Percentiles rank a stretch among this genome's conserved stretches.
Evolutionary conservation across 1,140 invertebrate genomes (phyloP).

Genomic region (Pachyrhynchus sulphureomaculatus): DNA sequence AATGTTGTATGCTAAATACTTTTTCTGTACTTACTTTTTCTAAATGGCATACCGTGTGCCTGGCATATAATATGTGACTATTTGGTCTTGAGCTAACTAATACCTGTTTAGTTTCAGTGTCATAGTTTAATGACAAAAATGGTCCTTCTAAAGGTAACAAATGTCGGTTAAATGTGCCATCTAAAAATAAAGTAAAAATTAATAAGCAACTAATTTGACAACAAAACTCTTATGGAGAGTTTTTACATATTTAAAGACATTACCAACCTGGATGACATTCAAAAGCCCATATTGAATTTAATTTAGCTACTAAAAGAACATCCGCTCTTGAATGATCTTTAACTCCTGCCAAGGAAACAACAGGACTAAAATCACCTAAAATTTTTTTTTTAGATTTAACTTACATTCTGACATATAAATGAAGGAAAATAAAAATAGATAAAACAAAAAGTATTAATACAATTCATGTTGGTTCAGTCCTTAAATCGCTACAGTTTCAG

Average conservation of each 20-base stretch:
- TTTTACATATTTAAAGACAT: too few relatives aligned
- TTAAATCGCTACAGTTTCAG: too few relatives aligned
- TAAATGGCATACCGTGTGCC: slow-evolving; percentile 62
- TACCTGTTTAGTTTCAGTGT: slow-evolving; percentile 62
- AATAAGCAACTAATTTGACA: too few relatives aligned
- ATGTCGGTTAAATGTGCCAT: slow-evolving; percentile 50
- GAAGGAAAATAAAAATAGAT: too few relatives aligned
- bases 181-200: slow-evolving; percentile 24
- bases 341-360: slow-evolving; percentile 59
- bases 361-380: slow-evolving; percentile 57
- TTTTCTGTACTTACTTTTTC: slow-evolving; percentile 45
- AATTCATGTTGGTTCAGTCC: too few relatives aligned
- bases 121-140: slow-evolving; percentile 70
- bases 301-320: slow-evolving; percentile 64
- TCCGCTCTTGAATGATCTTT: slow-evolving; percentile 48
- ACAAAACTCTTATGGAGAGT: too few relatives aligned
- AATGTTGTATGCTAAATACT: too few relatives aligned
- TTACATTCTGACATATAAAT: too few relatives aligned
- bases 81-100: slow-evolving; percentile 65
- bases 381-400: too few relatives aligned
- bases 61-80: slow-evolving; percentile 55
- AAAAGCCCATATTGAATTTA: slow-evolving; percentile 73
- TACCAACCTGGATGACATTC: slow-evolving; percentile 48
- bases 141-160: slow-evolving; percentile 71
- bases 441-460: too few relatives aligned